Evolutionary conservation across 2,113 vertebrate genomes (phyloP).

Genomic region (Poecilia latipinna): DNA sequence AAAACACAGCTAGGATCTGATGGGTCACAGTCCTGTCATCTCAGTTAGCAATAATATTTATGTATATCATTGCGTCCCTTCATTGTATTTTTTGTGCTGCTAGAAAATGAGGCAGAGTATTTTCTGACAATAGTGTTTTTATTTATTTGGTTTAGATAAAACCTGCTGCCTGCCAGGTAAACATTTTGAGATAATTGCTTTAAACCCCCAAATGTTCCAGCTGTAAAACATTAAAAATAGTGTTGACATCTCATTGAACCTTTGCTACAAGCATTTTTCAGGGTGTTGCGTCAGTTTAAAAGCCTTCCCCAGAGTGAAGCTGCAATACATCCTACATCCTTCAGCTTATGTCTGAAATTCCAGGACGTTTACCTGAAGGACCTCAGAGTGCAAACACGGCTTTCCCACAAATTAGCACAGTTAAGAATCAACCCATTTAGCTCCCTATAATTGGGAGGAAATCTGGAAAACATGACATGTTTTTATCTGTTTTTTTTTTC

Average conservation of each 20-base stretch:
- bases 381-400: background rate
- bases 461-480: too few relatives aligned
- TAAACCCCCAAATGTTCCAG: background rate
- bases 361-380: background rate
- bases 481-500: too few relatives aligned
- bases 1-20: conserved; percentile 2
- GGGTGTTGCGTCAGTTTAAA: conserved; percentile 7
- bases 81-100: background rate
- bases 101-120: background rate
- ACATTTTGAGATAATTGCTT: conserved; percentile 9
- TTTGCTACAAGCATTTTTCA: background rate
- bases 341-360: background rate
- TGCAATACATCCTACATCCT: background rate
- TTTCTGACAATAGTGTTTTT: conserved; percentile 5
- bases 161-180: background rate
- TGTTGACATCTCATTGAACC: background rate
- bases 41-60: background rate
- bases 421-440: background rate
- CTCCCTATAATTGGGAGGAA: background rate
- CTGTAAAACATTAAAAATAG: background rate
- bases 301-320: background rate
- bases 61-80: background rate
- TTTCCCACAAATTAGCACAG: background rate
- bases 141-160: conserved; percentile 11
- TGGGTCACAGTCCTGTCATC: conserved; percentile 6